Conservation (phyloP, 1,140 invertebrate species). For the Caenorhabditis inopinata region DNA sequence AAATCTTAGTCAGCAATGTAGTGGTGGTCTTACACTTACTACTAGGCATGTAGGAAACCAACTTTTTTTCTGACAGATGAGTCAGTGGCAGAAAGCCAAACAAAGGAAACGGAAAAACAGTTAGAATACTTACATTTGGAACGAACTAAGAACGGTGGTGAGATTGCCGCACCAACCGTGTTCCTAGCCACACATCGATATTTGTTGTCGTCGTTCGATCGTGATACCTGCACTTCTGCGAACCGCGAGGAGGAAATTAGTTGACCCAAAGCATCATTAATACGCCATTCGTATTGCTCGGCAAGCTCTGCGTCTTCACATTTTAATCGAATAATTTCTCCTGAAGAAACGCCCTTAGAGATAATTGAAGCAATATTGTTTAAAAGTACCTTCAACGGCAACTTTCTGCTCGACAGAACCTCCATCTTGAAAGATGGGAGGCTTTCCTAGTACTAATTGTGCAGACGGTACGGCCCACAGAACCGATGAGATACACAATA, state of each 20-base stretch:
- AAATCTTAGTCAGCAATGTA: not conserved
- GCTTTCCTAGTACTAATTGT: not conserved
- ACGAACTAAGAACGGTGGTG: slow-evolving; percentile 12
- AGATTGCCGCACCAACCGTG: slow-evolving; percentile 23
- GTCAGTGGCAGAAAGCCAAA: not conserved
- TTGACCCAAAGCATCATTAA: not conserved
- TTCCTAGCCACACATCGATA: slow-evolving; percentile 36
- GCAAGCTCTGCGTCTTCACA: slow-evolving; percentile 3
- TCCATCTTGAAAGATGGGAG: not conserved
- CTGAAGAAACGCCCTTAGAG: not conserved
- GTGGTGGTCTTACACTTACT: not conserved
- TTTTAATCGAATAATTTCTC: not conserved
- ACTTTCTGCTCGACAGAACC: not conserved
- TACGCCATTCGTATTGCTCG: slow-evolving; percentile 3
- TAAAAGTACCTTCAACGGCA: slow-evolving; percentile 13
- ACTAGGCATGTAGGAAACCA: not conserved
- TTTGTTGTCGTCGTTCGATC: not conserved
- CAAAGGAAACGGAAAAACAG: not conserved
- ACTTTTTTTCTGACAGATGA: not conserved
- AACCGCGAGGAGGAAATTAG: not conserved
- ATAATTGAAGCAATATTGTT: not conserved
- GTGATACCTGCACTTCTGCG: not conserved
- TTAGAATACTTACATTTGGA: slow-evolving; percentile 26
- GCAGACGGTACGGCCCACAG: not conserved
- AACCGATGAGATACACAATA: not conserved